Conservation (phyloP, 1,140 invertebrate species). For the Physella acuta region DNA sequence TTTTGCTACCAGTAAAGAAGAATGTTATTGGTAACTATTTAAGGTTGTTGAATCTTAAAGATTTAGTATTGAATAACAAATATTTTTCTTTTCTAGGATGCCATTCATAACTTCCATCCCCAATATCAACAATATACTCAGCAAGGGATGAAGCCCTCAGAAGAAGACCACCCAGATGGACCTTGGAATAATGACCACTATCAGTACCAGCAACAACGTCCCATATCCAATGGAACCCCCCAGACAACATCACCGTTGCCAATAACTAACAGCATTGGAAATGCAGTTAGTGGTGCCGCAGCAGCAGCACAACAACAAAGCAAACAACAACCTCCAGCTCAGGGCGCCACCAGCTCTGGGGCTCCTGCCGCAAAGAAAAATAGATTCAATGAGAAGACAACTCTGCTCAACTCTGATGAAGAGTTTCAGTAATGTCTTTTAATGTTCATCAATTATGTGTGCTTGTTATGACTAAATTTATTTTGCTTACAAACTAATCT, state of each 20-base stretch:
- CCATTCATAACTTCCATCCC: constrained; percentile 99
- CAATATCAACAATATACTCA: constrained; percentile 99
- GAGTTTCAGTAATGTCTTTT: constrained; percentile 78
- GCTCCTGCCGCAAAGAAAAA: constrained; percentile 21
- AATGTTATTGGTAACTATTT: too few relatives aligned
- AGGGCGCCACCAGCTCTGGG: not conserved
- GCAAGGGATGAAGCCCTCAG: constrained; percentile 61
- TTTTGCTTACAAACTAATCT: too few relatives aligned
- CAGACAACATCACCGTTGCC: constrained; percentile 3
- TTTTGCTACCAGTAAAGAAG: too few relatives aligned
- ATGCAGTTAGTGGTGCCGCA: not conserved
- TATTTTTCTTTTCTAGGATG: constrained; percentile 80
- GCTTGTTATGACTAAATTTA: too few relatives aligned
- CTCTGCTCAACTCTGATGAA: constrained; percentile 92
- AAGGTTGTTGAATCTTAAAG: too few relatives aligned
- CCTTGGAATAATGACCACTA: constrained; percentile 43
- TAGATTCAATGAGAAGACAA: constrained; percentile 87
- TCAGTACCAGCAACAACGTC: constrained; percentile 34
- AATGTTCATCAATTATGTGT: constrained; percentile 2
- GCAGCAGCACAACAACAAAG: not conserved
- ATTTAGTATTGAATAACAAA: too few relatives aligned
- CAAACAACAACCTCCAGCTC: not conserved
- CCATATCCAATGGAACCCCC: constrained; percentile 29
- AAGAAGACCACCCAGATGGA: constrained; percentile 42
- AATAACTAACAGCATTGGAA: not conserved